Evolutionary conservation across 1,140 invertebrate species (phyloP), one percentile per base, ranked within the genome.

Genomic region (Cydia fagiglandana): DNA sequence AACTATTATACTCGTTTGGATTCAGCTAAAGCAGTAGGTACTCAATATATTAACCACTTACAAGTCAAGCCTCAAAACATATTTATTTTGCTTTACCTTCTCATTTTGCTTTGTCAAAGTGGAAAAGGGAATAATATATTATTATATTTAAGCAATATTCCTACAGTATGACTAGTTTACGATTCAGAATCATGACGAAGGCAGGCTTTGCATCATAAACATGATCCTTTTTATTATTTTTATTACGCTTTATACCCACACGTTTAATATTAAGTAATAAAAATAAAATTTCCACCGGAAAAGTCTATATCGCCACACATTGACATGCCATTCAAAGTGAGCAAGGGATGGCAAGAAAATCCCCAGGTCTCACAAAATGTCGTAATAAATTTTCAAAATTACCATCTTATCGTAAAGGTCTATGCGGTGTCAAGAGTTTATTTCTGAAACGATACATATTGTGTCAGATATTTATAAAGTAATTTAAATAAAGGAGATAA

Each of bases 361-460:
- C 56, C 56, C 56, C 17, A 61, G 56, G 24, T 10, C 17, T 20
- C 56, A 24, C 20, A 61, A 61, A 61, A 56, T 56, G 53, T 53
- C 56, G 56, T 61, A 61, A 61, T 61, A 61, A 61, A 61, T 61
- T 61, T 61, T 24, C 20, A 61, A 61, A 61, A 61, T 61, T 61
- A 24, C 56, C 56, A 24, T 24, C 56, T 61, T 24, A 24, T 61
- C 20, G 53, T 61, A 20, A 47, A 47, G 50, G 50, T 53, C 13
- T 53, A 53, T 7, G 15, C 15, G 53, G n/a, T 56, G 53, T 56
- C 53, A 17, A 17, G 4, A 2, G 5, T 17, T 53, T 53, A n/a
- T 53, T 53, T 13, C 45, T 13, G 3, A 47, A 13, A 47, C 45
- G 45, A 15, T 13, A 47, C 12, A 47, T 1, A 6, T 47, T n/a